Base-by-base conservation (phyloP, 2,888 invertebrate species). In the Athetis lepigone region DNA sequence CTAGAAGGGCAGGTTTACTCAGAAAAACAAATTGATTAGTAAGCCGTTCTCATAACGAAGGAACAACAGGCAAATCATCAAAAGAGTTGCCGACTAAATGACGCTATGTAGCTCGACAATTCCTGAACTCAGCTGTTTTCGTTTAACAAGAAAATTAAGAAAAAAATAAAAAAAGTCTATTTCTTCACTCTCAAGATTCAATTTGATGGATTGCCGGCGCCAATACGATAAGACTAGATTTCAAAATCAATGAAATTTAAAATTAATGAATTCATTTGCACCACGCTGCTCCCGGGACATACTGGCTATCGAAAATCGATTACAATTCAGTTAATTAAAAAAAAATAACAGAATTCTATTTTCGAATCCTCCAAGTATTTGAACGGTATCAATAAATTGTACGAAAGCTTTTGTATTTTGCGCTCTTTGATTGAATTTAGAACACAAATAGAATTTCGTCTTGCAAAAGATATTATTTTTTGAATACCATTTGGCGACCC, bases 391-490 rank as follows among this genome's bases (percentile, higher is more conserved):
- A 47, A 51, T n/a, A n/a, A n/a, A n/a, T 51, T 61, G 18, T 29
- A 36, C 23, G 23, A 23, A 49, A 49, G 29, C 33, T 27, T 18
- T 33, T 5, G 7, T 21, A 50, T 45, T 50, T 33, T 59, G 9
- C 45, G 50, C 50, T 46, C 21, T 46, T 45, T 67, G 68, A 60
- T 46, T 60, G 18, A 21, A 36, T 18, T 27, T 36, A 37, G 18
- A 56, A 40, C 11, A 42, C 58, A 58, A n/a, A 67, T 65, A 45
- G 16, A 51, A 27, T 1, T 19, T 33, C 45, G 50, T 67, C 8
- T 68, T 18, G 39, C 60, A 60, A 60, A 51, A 46, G n/a, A 57
- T 19, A 66, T 65, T 63, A 66, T 36, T 66, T 47, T 47, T 36
- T 27, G 8, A 11, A 19, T 47, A 11, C 8, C 27, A 27, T n/a